A percentile compares a stretch with the other conserved stretches of the same genome.
These are phyloP conservation scores for Rhingia rostrata DNA, from an alignment of 2,888 invertebrate species.

Conservation along the genomic window DNA sequence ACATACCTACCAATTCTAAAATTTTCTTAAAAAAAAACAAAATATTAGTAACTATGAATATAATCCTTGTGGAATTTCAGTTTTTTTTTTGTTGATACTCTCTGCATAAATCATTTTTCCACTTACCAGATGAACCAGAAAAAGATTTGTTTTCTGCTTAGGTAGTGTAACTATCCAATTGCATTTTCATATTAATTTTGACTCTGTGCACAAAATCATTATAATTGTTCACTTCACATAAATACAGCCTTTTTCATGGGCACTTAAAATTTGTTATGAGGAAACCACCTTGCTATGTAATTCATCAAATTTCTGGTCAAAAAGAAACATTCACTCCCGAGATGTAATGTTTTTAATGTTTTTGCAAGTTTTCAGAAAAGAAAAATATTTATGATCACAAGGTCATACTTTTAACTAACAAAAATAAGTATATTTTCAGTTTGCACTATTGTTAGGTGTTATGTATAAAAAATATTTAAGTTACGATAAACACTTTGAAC, in stretches of 20 bases:
- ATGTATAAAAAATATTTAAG: constrained; percentile 4
- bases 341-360: not conserved
- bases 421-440: not conserved
- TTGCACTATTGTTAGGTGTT: not conserved
- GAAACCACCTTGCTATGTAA: constrained; percentile 3
- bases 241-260: constrained; percentile 1
- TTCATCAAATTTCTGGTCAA: not conserved
- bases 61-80: no score
- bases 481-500: constrained; percentile 3
- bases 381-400: not conserved
- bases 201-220: not conserved
- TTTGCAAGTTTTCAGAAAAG: constrained; percentile 3
- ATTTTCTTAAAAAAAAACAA: no score
- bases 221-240: constrained; percentile 3
- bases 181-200: not conserved
- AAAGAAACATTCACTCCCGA: constrained; percentile 12
- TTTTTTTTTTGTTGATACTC: no score
- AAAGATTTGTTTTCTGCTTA: not conserved
- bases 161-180: constrained; percentile 6
- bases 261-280: not conserved
- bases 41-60: no score
- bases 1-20: no score
- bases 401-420: not conserved
- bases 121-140: constrained; percentile 1
- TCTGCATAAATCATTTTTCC: not conserved